Base-by-base conservation (phyloP, 2,113 vertebrate species). In the Pontoporia blainvillei region DNA sequence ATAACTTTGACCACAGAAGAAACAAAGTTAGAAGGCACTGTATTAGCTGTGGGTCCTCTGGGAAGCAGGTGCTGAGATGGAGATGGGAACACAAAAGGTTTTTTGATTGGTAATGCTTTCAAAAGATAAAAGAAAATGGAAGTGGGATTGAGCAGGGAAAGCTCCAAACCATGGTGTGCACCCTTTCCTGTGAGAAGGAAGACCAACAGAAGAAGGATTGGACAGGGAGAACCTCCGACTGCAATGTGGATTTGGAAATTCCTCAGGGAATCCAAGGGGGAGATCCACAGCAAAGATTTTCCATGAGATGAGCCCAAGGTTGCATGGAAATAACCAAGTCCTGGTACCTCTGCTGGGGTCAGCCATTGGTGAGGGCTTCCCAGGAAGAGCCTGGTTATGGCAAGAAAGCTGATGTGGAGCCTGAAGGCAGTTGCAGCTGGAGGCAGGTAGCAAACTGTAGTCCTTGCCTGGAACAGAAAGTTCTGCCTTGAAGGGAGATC, bases 361-460 rank as follows among this genome's bases (percentile, higher is more conserved):
- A n/a, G 11, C 27, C 46, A 36, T 34, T 27, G 7, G 5, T 27
- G 29, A 75, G 4, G 17, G 4, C 17, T 69, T 0, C 21, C 8
- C 9, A 21, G 13, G 1, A 11, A 1, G 10, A 12, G 0, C 31
- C 8, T 29, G 41, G 6, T 36, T n/a, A 31, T n/a, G 3, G n/a
- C 23, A 39, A 14, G 59, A 71, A 41, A 57, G 82, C 31, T 27
- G 25, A 73, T 34, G 71, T 25, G 3, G 34, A 34, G 31, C 27
- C 89, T 54, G 29, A 79, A 62, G 14, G 14, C 11, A 66, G 18
- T 4, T 13, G 27, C 52, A 83, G 14, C 4, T 36, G 1, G 27
- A 54, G 18, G 36, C 25, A 41, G 10, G 39, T 12, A 20, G 8
- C 21, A 36, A 8, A 34, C 41, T 44, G 5, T 8, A 11, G 8